Base-by-base conservation (phyloP, 2,113 vertebrate species). In the Phylloscopus whistleri region DNA sequence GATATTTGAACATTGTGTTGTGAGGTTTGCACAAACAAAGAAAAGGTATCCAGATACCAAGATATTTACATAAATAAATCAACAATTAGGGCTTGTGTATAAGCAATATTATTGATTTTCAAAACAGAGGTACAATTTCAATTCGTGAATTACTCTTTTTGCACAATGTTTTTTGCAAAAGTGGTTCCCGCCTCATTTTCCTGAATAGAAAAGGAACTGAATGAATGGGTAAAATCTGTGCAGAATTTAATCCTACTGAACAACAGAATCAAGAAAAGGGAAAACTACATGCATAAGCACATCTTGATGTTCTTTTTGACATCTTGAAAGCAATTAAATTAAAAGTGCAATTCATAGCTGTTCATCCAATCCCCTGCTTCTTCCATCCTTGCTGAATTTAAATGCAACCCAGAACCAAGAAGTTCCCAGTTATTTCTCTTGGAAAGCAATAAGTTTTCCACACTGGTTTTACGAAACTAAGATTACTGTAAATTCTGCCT, bases 61-160 rank as follows among this genome's bases (percentile, higher is more conserved):
- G 52, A 35, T 78, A 79, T 88, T 90, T 93, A 69, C 68, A 88
- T 87, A 56, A 89, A 81, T 86, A 92, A 81, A 72, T 48, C 60
- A 60, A 43, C 41, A 84, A 16, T 84, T 92, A 78, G 37, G 63
- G 41, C 24, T 81, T 53, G 37, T 62, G 26, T 87, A 35, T 64
- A 87, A 93, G 27, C 69, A 72, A 30, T 75, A 26, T 30, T 75
- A 94, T 53, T 84, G 88, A 94, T 94, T 96, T 95, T 88, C 60
- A 73, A 59, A 95, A 68, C 7, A 75, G 58, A 93, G 53, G n/a
- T 46, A 48, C 62, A 22, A 2, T 74, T 92, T 84, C 48, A 78
- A 1, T 37, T 62, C 1, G 16, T 46, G 60, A 86, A 35, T 24
- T 64, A 19, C 22, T 86, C 13, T n/a, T 84, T 96, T 89, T 82